Evolutionary conservation across 2,797 vertebrate genomes (phyloP), one percentile per base, ranked within the genome.

Genomic region (Dryobates pubescens): DNA sequence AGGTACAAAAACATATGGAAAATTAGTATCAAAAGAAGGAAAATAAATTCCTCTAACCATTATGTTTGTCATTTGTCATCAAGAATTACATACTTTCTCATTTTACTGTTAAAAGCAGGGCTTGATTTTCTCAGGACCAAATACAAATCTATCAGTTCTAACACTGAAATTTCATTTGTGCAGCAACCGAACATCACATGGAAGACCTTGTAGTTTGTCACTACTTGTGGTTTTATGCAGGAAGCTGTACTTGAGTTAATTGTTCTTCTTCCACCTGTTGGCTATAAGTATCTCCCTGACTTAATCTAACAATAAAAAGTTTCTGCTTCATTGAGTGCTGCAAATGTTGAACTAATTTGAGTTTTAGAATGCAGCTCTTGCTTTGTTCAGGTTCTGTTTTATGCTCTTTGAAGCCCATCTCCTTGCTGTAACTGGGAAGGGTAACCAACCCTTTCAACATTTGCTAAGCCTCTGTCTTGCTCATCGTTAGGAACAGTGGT

Each of bases 371-470:
- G 24, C 78, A 81, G 49, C 63, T 87, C 69, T 93, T 93, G 69
- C 81, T 92, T 89, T 94, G 56, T 93, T 91, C 65, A 92, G 43
- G 29, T 92, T 90, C 67, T 82, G 38, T 49, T 94, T 81, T 72
- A 51, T 47, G n/a, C 13, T 72, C 61, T 95, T 89, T 93, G 75
- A 95, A 92, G n/a, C 51, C 70, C 43, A 72, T 74, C 36, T 87
- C 62, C 6, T 67, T 91, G 24, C 67, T 78, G 24, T 75, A 90
- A 65, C 70, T 36, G 82, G 86, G 67, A 94, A 78, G 27, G 15
- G 67, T 67, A 94, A 86, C 86, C 79, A 92, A 85, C 9, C 7
- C 47, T 94, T 95, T 93, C 90, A 87, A 47, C 27, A 41, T 65
- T 65, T 6, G 1, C 72, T 93, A 78, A 87, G 73, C 78, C 34